Conservation (phyloP, 1,140 invertebrate species). For the Pseudomyrmex sp. region DNA sequence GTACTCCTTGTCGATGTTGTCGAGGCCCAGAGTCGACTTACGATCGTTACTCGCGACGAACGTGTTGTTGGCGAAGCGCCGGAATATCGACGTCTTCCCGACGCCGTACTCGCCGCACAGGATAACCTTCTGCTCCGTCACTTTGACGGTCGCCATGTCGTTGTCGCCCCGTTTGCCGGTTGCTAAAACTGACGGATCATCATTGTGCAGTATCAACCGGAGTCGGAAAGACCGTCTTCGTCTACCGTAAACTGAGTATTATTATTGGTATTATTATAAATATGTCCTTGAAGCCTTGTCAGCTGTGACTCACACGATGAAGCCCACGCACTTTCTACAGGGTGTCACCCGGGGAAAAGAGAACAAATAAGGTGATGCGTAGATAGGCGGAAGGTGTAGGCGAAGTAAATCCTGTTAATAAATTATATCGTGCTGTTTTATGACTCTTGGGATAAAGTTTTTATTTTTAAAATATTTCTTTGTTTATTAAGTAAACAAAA, state of each 20-base stretch:
- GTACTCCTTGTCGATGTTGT: conserved; percentile 94
- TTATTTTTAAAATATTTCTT: too few relatives aligned
- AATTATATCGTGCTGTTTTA: too few relatives aligned
- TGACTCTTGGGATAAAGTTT: too few relatives aligned
- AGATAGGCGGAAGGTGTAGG: too few relatives aligned
- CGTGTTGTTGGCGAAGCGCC: conserved; percentile 95
- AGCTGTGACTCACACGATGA: too few relatives aligned
- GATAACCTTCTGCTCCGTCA: conserved; percentile 97
- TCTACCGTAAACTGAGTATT: not conserved
- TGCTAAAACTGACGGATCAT: not conserved
- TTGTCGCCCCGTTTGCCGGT: conserved; percentile 49
- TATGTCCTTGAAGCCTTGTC: too few relatives aligned
- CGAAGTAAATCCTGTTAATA: too few relatives aligned
- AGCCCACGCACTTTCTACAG: too few relatives aligned
- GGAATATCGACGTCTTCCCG: conserved; percentile 96
- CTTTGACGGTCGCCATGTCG: conserved; percentile 91
- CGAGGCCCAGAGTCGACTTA: conserved; percentile 95
- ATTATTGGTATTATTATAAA: too few relatives aligned
- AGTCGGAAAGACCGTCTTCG: not conserved
- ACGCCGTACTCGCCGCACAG: conserved; percentile 98
- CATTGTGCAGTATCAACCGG: conserved; percentile 13
- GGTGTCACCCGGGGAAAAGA: too few relatives aligned
- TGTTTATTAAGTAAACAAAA: not conserved
- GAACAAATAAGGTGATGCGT: too few relatives aligned
- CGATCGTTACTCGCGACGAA: conserved; percentile 93